phyloP scores from a whole-genome alignment of 2,113 vertebrate genomes.

The Pseudorectes ferrugineus region DNA sequence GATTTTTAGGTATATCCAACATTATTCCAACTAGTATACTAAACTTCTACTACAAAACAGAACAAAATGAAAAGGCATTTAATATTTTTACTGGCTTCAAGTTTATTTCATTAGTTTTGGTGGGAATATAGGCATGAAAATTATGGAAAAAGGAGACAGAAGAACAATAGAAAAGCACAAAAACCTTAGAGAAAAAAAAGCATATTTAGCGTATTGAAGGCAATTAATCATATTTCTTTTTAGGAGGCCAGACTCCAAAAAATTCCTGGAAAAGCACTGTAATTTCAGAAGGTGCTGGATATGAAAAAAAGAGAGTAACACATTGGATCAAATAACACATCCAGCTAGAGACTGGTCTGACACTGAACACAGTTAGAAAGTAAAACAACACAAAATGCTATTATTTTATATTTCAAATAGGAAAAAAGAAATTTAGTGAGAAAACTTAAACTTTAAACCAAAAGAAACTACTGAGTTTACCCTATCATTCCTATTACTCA shows the following conservation, averaged over 20 bases:
- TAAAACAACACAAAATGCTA: not conserved
- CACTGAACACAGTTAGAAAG: not conserved
- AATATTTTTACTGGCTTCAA: not conserved
- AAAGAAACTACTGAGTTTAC: not conserved
- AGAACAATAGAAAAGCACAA: not conserved
- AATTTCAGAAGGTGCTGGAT: constrained; percentile 31
- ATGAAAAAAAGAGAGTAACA: not conserved
- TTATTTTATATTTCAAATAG: not conserved
- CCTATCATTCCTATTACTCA: not conserved
- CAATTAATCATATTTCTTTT: not conserved
- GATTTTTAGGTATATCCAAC: not conserved
- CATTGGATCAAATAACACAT: constrained; percentile 4
- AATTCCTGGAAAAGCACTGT: not conserved
- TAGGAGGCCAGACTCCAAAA: not conserved
- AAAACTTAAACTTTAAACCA: not conserved
- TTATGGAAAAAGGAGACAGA: not conserved
- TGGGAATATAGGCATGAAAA: not conserved
- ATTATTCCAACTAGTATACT: not conserved
- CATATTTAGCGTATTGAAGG: not conserved
- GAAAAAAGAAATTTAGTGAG: not conserved
- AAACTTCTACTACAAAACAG: not conserved
- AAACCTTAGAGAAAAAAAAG: not conserved
- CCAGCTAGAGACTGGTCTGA: not conserved
- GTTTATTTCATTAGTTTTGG: not conserved
- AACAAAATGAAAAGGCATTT: not conserved